A percentile compares a stretch with the other conserved stretches of the same genome.
Conservation (phyloP, 2,113 vertebrate genomes). For the Grammomys surdaster region DNA sequence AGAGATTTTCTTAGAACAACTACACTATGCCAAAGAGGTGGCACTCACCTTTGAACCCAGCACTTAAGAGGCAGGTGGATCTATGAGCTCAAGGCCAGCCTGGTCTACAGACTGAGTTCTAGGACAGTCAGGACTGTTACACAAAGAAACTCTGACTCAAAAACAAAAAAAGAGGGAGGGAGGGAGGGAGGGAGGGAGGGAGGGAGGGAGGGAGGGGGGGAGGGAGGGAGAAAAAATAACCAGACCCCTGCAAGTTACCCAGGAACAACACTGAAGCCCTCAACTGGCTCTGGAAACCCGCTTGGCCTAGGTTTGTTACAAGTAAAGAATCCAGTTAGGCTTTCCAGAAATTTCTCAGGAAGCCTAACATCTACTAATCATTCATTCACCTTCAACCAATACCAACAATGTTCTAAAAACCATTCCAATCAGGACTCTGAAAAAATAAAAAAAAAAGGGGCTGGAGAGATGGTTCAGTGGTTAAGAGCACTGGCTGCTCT, state of each 20-base stretch:
- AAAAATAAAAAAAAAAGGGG: neutral
- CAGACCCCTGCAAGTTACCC: neutral
- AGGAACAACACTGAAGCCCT: neutral
- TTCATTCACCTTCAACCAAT: neutral
- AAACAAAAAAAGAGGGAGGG: neutral
- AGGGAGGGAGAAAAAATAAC: neutral
- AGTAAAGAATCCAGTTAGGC: neutral
- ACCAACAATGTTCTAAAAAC: neutral
- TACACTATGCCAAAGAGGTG: neutral
- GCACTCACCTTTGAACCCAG: neutral
- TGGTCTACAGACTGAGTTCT: neutral
- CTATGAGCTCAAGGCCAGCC: neutral
- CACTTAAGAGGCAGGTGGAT: neutral
- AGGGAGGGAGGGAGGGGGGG: too few species aligned
- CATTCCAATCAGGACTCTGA: neutral
- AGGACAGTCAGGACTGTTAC: neutral
- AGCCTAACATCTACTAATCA: neutral
- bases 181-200: too few species aligned
- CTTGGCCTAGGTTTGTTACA: neutral
- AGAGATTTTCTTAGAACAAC: slow-evolving; percentile 7
- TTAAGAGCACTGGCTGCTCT: neutral
- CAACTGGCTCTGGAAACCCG: neutral
- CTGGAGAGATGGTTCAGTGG: neutral
- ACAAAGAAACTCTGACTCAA: neutral
- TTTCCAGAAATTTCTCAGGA: neutral